These are phyloP conservation scores for Orussus abietinus DNA, from an alignment of 1,140 invertebrate genomes.

Conservation along the genomic window DNA sequence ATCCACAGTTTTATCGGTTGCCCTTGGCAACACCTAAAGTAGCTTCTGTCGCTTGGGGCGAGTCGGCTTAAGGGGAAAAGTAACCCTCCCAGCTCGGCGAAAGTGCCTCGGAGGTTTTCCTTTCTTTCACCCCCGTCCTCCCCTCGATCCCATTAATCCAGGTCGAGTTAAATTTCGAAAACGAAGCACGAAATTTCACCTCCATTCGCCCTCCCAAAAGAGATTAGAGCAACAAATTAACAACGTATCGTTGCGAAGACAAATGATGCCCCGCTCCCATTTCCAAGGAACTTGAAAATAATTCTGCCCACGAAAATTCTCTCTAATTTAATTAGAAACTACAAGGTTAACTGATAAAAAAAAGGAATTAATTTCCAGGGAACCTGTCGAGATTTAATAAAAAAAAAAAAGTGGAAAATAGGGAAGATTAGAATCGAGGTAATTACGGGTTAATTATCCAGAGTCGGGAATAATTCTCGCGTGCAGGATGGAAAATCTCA, in stretches of 20 bases:
- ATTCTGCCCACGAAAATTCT: slow-evolving; percentile 11
- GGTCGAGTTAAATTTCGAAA: no score
- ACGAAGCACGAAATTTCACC: no score
- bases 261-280: slow-evolving; percentile 28
- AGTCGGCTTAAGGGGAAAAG: neutral
- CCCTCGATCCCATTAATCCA: neutral
- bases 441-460: slow-evolving; percentile 24
- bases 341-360: slow-evolving; percentile 6
- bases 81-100: slow-evolving; percentile 22
- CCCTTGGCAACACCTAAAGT: slow-evolving; percentile 23
- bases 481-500: no score
- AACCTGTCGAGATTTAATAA: neutral
- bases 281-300: slow-evolving; percentile 22
- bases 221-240: neutral
- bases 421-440: slow-evolving; percentile 8
- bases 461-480: no score
- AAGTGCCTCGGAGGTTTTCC: slow-evolving; percentile 25
- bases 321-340: neutral
- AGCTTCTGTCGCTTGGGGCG: neutral
- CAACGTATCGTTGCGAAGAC: neutral
- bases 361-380: neutral
- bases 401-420: slow-evolving; percentile 7
- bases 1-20: slow-evolving; percentile 25
- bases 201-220: neutral
- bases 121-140: neutral